Conservation (phyloP, 2,888 invertebrate genomes). For the Pristionchus entomophagus region DNA sequence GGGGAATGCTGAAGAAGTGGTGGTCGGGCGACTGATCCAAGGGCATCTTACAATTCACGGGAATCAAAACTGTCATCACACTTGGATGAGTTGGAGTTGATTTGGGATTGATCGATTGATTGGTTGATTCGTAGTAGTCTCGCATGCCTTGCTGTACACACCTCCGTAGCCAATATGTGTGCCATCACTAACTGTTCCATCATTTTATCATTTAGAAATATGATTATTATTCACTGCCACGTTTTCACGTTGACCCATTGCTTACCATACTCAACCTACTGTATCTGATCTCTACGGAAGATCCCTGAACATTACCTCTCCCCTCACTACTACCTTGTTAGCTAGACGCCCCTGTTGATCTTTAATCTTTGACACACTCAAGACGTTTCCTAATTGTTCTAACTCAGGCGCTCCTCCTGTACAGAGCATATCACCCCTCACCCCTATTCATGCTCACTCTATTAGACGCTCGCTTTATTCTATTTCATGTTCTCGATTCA, state of each 20-base stretch:
- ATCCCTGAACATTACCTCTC: not conserved
- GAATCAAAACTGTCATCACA: too few relatives aligned
- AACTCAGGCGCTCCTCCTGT: not conserved
- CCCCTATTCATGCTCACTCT: not conserved
- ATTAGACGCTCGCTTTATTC: not conserved
- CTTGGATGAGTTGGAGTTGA: not conserved
- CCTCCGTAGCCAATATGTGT: not conserved
- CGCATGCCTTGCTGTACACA: not conserved
- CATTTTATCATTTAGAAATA: not conserved
- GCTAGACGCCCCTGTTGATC: slow-evolving; percentile 30
- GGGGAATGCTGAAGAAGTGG: slow-evolving; percentile 37
- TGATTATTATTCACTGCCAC: not conserved
- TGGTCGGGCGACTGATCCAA: slow-evolving; percentile 36
- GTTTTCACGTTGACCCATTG: not conserved
- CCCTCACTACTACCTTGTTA: too few relatives aligned
- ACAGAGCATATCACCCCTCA: not conserved
- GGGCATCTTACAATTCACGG: too few relatives aligned
- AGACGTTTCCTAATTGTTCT: not conserved
- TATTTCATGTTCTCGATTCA: not conserved
- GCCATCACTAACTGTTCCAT: not conserved
- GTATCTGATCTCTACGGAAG: not conserved
- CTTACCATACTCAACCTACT: not conserved
- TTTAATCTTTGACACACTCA: not conserved
- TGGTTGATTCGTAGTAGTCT: not conserved
- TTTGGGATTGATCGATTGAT: not conserved